These are phyloP conservation scores for Hypomesus transpacificus DNA, from an alignment of 2,113 vertebrate species.

Conservation along the genomic window DNA sequence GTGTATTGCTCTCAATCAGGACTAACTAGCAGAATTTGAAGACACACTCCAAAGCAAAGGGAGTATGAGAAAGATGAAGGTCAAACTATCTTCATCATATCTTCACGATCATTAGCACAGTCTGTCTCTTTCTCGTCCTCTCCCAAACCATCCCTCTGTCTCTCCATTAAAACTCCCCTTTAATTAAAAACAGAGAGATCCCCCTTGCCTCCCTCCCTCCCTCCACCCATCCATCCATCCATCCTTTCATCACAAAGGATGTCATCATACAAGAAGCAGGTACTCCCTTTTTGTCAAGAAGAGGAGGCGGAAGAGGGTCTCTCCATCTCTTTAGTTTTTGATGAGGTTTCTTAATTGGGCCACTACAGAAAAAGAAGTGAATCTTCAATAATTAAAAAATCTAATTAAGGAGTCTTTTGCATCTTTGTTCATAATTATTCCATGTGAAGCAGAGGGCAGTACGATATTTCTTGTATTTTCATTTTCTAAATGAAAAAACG, in stretches of 20 bases:
- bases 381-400: conserved; percentile 82
- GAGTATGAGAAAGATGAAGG: conserved; percentile 32
- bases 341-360: conserved; percentile 75
- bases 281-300: conserved; percentile 52
- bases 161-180: conserved; percentile 42
- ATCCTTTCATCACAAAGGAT: conserved; percentile 52
- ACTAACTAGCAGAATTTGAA: background rate
- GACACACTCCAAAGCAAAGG: conserved; percentile 10
- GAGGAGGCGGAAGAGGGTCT: conserved; percentile 21
- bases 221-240: too few species aligned
- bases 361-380: conserved; percentile 71
- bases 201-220: conserved; percentile 28
- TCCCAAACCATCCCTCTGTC: conserved; percentile 9
- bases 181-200: conserved; percentile 59
- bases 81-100: conserved; percentile 48
- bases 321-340: conserved; percentile 68
- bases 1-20: background rate
- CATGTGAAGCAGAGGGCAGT: conserved; percentile 57
- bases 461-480: conserved; percentile 61
- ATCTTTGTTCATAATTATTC: conserved; percentile 75
- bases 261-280: conserved; percentile 58
- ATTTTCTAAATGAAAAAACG: conserved; percentile 59
- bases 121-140: background rate
- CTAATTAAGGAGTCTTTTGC: conserved; percentile 78
- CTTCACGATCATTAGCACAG: conserved; percentile 45